These are phyloP conservation scores for Scaptodrosophila latifasciaeformis DNA, from an alignment of 2,888 invertebrate genomes.

Conservation along the genomic window DNA sequence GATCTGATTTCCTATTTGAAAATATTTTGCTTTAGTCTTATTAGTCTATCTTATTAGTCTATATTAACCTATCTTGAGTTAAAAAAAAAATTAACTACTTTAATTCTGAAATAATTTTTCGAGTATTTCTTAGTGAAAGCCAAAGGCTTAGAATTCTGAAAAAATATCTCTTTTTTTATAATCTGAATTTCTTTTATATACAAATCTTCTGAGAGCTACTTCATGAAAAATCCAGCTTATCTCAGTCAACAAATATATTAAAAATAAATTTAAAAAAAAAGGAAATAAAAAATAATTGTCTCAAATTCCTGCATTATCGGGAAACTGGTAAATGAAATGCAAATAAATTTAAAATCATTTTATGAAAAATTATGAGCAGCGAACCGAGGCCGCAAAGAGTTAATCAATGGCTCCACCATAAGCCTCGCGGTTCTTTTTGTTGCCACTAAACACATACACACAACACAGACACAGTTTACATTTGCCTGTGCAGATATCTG, in stretches of 20 bases:
- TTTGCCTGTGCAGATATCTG: slow-evolving; percentile 4
- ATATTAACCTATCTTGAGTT: neutral
- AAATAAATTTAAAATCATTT: slow-evolving; percentile 37
- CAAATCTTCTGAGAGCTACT: neutral
- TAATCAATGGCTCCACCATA: slow-evolving; percentile 54
- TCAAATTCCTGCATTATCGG: slow-evolving; percentile 1
- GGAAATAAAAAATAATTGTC: neutral
- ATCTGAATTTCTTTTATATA: too few species aligned
- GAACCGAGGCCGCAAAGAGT: slow-evolving; percentile 42
- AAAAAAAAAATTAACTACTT: too few species aligned
- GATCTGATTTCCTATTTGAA: neutral
- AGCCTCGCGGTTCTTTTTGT: slow-evolving; percentile 13
- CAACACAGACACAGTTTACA: neutral
- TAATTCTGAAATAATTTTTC: too few species aligned
- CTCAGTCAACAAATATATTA: neutral
- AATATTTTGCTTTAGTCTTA: too few species aligned
- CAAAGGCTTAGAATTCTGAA: too few species aligned
- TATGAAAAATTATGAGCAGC: slow-evolving; percentile 34
- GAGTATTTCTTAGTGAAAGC: too few species aligned
- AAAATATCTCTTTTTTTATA: too few species aligned
- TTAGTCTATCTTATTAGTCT: too few species aligned
- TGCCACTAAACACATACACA: slow-evolving; percentile 7
- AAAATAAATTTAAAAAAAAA: neutral
- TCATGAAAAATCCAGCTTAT: too few species aligned
- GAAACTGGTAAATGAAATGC: slow-evolving; percentile 26